Evolutionary conservation across 2,888 invertebrate genomes (phyloP).

Genomic region (Linnaemya tessellans): DNA sequence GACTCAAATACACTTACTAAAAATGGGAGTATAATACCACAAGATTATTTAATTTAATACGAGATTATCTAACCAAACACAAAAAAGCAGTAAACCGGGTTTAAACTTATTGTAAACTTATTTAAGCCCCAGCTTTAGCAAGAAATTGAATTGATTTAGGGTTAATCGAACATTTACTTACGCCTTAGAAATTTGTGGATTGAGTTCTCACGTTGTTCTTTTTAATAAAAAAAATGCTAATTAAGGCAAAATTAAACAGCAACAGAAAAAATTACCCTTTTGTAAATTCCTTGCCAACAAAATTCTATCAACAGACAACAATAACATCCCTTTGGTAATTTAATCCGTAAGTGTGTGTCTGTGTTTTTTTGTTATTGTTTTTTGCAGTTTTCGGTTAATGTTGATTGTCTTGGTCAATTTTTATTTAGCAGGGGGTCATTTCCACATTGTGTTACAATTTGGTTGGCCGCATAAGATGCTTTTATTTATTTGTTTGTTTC

Average conservation of each 20-base stretch:
- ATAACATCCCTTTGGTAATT: slow-evolving; percentile 48
- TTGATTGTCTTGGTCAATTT: slow-evolving; percentile 10
- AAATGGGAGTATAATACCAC: too few species aligned
- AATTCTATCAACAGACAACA: slow-evolving; percentile 30
- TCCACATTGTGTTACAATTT: slow-evolving; percentile 56
- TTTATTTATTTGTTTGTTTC: background rate
- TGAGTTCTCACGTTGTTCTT: background rate
- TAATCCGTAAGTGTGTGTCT: slow-evolving; percentile 6
- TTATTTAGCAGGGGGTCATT: slow-evolving; percentile 15
- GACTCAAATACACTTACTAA: too few species aligned
- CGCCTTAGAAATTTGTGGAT: background rate
- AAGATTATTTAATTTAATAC: too few species aligned
- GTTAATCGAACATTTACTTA: background rate
- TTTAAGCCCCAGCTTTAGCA: background rate
- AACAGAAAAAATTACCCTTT: slow-evolving; percentile 13
- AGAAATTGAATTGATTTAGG: background rate
- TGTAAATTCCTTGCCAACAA: slow-evolving; percentile 18
- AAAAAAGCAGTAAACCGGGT: background rate
- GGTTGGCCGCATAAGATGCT: background rate
- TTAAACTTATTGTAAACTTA: background rate
- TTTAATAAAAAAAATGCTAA: background rate
- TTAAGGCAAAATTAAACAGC: background rate
- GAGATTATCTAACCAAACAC: too few species aligned
- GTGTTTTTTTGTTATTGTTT: background rate
- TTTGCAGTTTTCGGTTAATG: slow-evolving; percentile 11